Conservation (phyloP, 2,113 vertebrate species). For the Myotis yumanensis region DNA sequence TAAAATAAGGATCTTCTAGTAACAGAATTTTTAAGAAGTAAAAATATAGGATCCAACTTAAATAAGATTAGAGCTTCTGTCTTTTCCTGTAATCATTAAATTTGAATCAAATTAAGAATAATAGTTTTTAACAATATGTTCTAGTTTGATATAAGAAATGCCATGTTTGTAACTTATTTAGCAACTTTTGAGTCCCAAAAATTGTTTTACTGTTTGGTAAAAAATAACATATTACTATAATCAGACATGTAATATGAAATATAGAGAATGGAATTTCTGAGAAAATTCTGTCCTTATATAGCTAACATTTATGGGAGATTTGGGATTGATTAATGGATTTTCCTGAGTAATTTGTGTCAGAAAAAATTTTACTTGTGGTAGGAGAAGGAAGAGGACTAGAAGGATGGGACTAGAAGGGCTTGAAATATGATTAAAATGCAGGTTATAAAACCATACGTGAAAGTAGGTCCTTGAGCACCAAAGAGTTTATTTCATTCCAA, state of each 20-base stretch:
- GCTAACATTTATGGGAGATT: not conserved
- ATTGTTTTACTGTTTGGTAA: not conserved
- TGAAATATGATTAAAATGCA: not conserved
- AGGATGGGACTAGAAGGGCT: not conserved
- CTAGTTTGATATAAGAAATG: not conserved
- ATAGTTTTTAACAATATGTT: not conserved
- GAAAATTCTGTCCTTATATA: not conserved
- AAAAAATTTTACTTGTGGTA: not conserved
- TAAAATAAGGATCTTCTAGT: not conserved
- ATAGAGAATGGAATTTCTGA: not conserved
- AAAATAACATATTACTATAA: not conserved
- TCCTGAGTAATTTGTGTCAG: not conserved
- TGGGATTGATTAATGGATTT: not conserved
- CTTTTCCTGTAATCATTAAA: slow-evolving; percentile 13
- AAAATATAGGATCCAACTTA: not conserved
- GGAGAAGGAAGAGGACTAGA: not conserved
- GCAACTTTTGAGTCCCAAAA: not conserved
- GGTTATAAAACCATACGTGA: not conserved
- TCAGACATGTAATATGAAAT: not conserved
- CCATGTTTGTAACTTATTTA: not conserved
- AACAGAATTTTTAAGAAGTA: not conserved
- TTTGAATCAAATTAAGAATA: not conserved
- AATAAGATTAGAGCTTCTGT: not conserved
- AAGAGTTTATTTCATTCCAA: not conserved
- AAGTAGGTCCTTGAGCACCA: not conserved